Conservation (phyloP, 2,888 invertebrate species). For the Arctia plantaginis region DNA sequence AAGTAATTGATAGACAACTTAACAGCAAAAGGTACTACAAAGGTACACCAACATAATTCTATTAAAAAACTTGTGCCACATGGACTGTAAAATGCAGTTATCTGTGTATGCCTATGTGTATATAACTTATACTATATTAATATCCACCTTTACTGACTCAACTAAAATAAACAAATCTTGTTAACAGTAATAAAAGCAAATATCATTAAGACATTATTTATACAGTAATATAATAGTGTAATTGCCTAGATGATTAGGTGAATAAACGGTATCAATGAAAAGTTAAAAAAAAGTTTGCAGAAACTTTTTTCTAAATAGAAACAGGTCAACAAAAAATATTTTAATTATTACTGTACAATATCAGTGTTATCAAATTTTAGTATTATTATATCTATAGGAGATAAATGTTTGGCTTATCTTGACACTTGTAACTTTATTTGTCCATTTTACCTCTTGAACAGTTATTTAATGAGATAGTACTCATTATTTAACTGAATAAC, state of each 20-base stretch:
- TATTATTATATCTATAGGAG: neutral
- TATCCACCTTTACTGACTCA: slow-evolving; percentile 43
- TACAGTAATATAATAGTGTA: slow-evolving; percentile 21
- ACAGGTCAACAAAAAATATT: no score
- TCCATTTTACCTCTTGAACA: neutral
- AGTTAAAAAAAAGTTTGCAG: neutral
- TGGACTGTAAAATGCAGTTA: slow-evolving; percentile 45
- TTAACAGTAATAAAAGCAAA: slow-evolving; percentile 26
- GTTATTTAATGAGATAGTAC: neutral
- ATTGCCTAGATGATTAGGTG: slow-evolving; percentile 20
- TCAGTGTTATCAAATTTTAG: neutral
- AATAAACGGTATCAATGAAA: slow-evolving; percentile 6
- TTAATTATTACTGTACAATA: neutral
- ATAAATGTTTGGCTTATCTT: neutral
- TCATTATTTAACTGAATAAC: neutral
- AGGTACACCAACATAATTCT: slow-evolving; percentile 6
- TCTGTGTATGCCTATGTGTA: slow-evolving; percentile 17
- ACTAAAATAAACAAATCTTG: slow-evolving; percentile 23
- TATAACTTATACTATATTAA: slow-evolving; percentile 33
- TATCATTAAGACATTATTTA: slow-evolving; percentile 6
- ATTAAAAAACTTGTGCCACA: neutral
- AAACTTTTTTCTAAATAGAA: neutral
- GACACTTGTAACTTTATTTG: neutral
- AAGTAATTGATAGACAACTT: slow-evolving; percentile 24
- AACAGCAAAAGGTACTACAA: slow-evolving; percentile 34